These are phyloP conservation scores for Colostygia pectinataria DNA, from an alignment of 2,888 invertebrate genomes.

Conservation along the genomic window DNA sequence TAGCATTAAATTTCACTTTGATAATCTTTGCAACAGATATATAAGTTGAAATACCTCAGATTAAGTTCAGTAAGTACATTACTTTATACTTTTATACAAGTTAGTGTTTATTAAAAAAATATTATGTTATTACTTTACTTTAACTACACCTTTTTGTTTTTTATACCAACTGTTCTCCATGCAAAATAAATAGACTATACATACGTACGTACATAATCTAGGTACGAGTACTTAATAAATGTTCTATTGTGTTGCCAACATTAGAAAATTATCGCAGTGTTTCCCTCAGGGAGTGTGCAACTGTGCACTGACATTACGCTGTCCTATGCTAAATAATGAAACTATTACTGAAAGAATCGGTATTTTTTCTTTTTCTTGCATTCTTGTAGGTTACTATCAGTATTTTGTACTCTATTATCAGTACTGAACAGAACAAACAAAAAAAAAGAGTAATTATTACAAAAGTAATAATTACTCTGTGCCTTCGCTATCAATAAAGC, in stretches of 20 bases:
- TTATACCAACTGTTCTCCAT: neutral
- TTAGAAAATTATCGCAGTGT: slow-evolving; percentile 20
- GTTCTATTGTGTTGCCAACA: slow-evolving; percentile 18
- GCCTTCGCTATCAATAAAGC: no score
- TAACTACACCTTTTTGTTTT: slow-evolving; percentile 2
- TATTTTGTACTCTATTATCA: no score
- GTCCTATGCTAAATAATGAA: slow-evolving; percentile 15
- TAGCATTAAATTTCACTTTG: no score
- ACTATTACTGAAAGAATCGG: neutral
- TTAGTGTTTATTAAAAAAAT: no score
- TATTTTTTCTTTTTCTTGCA: neutral
- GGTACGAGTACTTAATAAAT: slow-evolving; percentile 17
- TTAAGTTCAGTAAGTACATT: no score
- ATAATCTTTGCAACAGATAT: no score
- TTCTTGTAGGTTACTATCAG: no score
- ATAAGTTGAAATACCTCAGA: no score
- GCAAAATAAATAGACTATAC: slow-evolving; percentile 11
- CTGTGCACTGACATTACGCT: slow-evolving; percentile 6
- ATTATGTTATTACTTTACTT: neutral
- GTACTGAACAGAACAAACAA: no score
- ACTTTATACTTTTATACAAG: no score
- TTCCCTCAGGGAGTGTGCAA: slow-evolving; percentile 6
- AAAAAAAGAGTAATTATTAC: no score
- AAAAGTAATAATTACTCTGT: no score
- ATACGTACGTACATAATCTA: neutral